These are phyloP conservation scores for Polyommatus iphigenia DNA, from an alignment of 2,888 invertebrate genomes.

Conservation along the genomic window DNA sequence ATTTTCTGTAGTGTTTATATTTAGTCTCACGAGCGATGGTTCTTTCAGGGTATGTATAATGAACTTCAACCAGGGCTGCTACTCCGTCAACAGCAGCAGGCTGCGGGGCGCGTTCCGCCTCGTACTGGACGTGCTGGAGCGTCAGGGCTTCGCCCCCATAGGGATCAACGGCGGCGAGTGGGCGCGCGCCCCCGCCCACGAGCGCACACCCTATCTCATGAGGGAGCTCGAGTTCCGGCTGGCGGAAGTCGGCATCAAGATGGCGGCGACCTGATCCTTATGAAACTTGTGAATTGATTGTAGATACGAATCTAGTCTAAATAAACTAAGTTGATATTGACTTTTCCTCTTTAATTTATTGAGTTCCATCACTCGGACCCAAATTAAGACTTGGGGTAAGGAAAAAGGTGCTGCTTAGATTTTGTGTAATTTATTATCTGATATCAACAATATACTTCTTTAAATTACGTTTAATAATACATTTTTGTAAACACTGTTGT, in stretches of 20 bases:
- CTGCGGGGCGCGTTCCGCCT: constrained; percentile 76
- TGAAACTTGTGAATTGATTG: neutral
- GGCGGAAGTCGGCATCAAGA: constrained; percentile 68
- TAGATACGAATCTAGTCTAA: constrained; percentile 6
- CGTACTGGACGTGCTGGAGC: constrained; percentile 78
- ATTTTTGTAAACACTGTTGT: neutral
- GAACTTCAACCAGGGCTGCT: constrained; percentile 75
- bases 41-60: constrained; percentile 79
- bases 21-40: neutral
- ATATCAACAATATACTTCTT: constrained; percentile 33
- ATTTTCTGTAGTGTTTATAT: neutral
- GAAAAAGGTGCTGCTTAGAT: constrained; percentile 82
- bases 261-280: constrained; percentile 53
- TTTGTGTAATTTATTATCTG: constrained; percentile 68
- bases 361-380: neutral
- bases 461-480: neutral
- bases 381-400: neutral
- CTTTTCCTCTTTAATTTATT: neutral
- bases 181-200: constrained; percentile 75
- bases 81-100: constrained; percentile 80
- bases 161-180: constrained; percentile 77
- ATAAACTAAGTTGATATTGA: neutral
- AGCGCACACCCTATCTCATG: constrained; percentile 83
- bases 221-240: constrained; percentile 73
- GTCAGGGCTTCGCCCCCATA: constrained; percentile 77